Conservation (phyloP, 2,113 vertebrate species). For the Scartelaos histophorus region DNA sequence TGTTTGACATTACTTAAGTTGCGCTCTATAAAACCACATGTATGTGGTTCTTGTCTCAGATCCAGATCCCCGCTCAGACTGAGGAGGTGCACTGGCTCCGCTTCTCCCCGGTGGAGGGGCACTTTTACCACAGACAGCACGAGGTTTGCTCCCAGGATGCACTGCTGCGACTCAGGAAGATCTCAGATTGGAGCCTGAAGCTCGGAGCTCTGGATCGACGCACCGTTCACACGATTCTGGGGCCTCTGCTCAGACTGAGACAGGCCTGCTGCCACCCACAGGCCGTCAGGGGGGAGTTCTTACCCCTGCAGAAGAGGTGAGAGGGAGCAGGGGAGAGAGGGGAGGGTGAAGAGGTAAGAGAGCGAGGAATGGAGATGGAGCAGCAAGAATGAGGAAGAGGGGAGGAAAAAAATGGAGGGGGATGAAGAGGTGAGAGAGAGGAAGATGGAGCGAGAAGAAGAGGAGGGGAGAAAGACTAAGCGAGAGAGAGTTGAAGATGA, state of each 20-base stretch:
- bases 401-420: no score
- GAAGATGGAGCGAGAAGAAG: no score
- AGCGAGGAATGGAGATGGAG: no score
- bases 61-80: conserved; percentile 95
- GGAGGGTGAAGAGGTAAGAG: background rate
- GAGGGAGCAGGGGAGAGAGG: no score
- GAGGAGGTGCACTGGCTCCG: conserved; percentile 95
- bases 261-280: conserved; percentile 99
- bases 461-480: no score
- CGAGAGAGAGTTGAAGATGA: conserved; percentile 80
- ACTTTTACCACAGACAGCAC: conserved; percentile 97
- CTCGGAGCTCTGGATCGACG: conserved; percentile 93
- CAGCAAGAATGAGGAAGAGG: conserved; percentile 80
- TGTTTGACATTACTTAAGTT: no score
- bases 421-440: no score
- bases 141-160: conserved; percentile 98
- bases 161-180: conserved; percentile 90
- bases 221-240: conserved; percentile 91
- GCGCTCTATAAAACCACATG: no score
- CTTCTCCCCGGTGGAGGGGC: conserved; percentile 96
- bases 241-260: conserved; percentile 89
- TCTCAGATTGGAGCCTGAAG: conserved; percentile 94
- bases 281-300: conserved; percentile 95
- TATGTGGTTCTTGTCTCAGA: conserved; percentile 70
- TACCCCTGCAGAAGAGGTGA: conserved; percentile 97